These are phyloP conservation scores for Epirrhoe tristata DNA, from an alignment of 2,888 invertebrate genomes.

Conservation along the genomic window DNA sequence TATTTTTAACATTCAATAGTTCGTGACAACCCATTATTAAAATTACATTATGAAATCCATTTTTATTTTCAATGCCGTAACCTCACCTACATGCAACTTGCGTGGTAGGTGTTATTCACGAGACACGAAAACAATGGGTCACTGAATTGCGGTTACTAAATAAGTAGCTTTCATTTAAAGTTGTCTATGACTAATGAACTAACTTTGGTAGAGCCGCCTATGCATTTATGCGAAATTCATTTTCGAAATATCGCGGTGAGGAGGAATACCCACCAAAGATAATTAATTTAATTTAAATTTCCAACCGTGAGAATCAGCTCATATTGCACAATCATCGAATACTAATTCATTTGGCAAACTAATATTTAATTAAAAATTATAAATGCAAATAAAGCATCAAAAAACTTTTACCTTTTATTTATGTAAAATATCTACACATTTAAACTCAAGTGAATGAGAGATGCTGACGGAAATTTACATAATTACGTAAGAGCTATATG, in stretches of 20 bases:
- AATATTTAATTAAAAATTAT: conserved; percentile 27
- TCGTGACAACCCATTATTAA: conserved; percentile 64
- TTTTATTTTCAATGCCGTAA: conserved; percentile 67
- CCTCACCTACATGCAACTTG: conserved; percentile 59
- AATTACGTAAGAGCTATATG: conserved; percentile 70
- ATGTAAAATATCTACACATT: conserved; percentile 53
- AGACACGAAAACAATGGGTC: conserved; percentile 35
- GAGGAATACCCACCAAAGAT: neutral
- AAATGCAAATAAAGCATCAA: conserved; percentile 15
- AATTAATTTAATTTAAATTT: neutral
- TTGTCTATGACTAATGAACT: neutral
- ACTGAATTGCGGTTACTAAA: conserved; percentile 26
- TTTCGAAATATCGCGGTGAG: neutral
- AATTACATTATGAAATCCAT: conserved; percentile 61
- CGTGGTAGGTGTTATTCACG: conserved; percentile 57
- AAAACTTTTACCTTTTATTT: conserved; percentile 39
- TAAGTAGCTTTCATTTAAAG: conserved; percentile 61
- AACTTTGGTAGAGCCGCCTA: neutral
- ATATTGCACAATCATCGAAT: neutral
- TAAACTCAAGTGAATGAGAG: conserved; percentile 62
- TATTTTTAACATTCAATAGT: conserved; percentile 27
- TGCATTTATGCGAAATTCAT: neutral
- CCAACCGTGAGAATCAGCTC: neutral
- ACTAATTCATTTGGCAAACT: neutral
- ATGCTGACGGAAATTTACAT: conserved; percentile 67